Evolutionary conservation across 92 coral and sea anemone genomes (phyloP).

Genomic region (Phymanthus crucifer): DNA sequence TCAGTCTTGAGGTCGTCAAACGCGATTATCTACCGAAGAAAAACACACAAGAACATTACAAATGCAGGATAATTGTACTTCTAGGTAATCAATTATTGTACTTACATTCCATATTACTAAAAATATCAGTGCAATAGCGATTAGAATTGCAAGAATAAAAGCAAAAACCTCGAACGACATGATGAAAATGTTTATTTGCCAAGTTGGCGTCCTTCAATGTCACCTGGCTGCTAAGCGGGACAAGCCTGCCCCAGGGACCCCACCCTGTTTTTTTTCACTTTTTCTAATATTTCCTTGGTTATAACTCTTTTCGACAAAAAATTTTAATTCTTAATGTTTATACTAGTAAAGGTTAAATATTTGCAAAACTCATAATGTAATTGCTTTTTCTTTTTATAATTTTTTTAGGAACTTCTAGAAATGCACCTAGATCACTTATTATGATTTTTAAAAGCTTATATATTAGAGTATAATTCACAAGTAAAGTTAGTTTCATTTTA

Average conservation of each 20-base stretch:
- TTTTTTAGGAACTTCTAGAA: too few relatives aligned
- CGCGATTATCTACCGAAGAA: constrained; percentile 81
- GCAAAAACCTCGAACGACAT: constrained; percentile 93
- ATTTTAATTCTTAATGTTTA: too few relatives aligned
- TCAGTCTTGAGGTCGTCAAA: constrained; percentile 98
- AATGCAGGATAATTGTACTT: not conserved
- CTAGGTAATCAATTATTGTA: constrained; percentile 4
- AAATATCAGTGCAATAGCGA: constrained; percentile 89
- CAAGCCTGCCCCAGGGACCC: not conserved
- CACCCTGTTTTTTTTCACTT: not conserved
- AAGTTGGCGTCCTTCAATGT: constrained; percentile 45
- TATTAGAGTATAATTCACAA: too few relatives aligned
- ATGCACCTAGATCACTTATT: too few relatives aligned
- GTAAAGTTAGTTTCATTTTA: too few relatives aligned
- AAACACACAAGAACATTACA: not conserved
- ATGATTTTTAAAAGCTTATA: too few relatives aligned
- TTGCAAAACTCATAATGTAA: too few relatives aligned
- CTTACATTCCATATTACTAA: constrained; percentile 99
- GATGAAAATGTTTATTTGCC: constrained; percentile 43
- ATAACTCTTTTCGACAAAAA: not conserved
- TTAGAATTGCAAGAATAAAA: constrained; percentile 86
- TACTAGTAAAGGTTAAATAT: too few relatives aligned
- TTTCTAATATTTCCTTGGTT: not conserved
- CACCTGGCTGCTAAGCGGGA: constrained; percentile 34
- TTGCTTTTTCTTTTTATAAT: too few relatives aligned